Base-by-base conservation (phyloP, 2,888 invertebrate species). In the Metellina segmentata region DNA sequence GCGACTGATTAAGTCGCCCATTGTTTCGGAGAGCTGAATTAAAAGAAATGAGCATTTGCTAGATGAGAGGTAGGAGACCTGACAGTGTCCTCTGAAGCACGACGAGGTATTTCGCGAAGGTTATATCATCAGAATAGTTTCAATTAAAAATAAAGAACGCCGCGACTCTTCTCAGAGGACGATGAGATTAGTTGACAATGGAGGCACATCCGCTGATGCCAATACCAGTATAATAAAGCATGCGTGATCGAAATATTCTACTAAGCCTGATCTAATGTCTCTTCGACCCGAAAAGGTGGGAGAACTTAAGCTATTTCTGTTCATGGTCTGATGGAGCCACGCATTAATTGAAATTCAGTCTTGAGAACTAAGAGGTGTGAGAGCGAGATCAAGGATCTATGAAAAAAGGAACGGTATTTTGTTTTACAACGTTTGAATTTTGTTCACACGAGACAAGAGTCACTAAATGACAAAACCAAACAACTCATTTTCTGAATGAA, bases 21-120 rank as follows among this genome's bases (percentile, higher is more conserved):
- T 81, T 88, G 88, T 81, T 85, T n/a, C n/a, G 69, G 52, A 34
- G 49, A 81, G 53, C 74, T 81, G 81, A 81, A 72, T 75, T 75
- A 81, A 81, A 81, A 81, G 70, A 70, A 75, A 49, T 11, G 13
- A 34, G 48, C 16, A 51, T 9, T 51, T 13, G 51, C 71, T 51
- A 52, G 53, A 75, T 61, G 61, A 74, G 75, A 70, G 81, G 74
- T 81, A 51, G 74, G 74, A 75, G 81, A 75, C 81, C 81, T 88
- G 19, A 9, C 51, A 51, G 7, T 53, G 16, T 49, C 52, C 75
- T 19, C 9, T 61, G 53, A 81, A 20, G 81, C 79, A 81, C 61
- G 51, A 88, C 81, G 81, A 81, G 72, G 74, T 69, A 86, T 86
- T 87, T 81, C 72, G 71, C 71, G 79, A 81, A 53, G 88, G 61